A percentile compares a stretch with the other conserved stretches of the same genome.
Evolutionary conservation across 2,797 vertebrate genomes (phyloP).

Genomic region (Myotis myotis): DNA sequence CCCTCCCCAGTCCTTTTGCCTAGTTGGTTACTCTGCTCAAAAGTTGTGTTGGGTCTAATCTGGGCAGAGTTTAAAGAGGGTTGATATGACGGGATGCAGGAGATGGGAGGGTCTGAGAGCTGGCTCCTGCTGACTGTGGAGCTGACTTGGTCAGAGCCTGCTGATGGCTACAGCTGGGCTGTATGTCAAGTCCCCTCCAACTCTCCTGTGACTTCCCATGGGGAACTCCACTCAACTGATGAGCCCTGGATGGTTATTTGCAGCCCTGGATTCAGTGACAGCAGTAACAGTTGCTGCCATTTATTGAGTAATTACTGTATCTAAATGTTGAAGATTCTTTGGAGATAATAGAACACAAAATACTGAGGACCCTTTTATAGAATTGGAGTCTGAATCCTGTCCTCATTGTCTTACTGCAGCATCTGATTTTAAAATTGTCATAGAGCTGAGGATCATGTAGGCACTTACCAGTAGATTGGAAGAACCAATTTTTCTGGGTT

Average conservation of each 20-base stretch:
- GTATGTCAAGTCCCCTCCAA: neutral
- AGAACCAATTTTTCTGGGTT: neutral
- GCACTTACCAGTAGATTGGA: neutral
- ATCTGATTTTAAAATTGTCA: neutral
- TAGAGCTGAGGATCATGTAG: neutral
- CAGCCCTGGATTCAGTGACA: neutral
- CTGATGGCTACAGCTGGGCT: neutral
- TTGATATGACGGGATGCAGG: neutral
- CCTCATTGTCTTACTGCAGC: neutral
- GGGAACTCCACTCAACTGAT: neutral
- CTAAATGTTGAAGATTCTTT: neutral
- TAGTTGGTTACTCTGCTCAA: neutral
- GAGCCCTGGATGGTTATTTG: neutral
- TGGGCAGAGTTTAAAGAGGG: neutral
- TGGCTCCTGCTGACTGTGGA: neutral
- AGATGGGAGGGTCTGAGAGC: neutral
- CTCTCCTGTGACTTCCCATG: neutral
- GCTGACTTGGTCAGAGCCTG: neutral
- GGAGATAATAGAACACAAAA: neutral
- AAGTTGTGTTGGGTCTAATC: neutral
- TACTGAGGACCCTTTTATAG: neutral
- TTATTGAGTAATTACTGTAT: slow-evolving; percentile 2
- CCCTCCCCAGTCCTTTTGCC: neutral
- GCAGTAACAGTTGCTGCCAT: neutral
- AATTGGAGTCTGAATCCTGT: slow-evolving; percentile 1